Conservation (phyloP, 2,888 invertebrate species). For the Pristionchus entomophagus region DNA sequence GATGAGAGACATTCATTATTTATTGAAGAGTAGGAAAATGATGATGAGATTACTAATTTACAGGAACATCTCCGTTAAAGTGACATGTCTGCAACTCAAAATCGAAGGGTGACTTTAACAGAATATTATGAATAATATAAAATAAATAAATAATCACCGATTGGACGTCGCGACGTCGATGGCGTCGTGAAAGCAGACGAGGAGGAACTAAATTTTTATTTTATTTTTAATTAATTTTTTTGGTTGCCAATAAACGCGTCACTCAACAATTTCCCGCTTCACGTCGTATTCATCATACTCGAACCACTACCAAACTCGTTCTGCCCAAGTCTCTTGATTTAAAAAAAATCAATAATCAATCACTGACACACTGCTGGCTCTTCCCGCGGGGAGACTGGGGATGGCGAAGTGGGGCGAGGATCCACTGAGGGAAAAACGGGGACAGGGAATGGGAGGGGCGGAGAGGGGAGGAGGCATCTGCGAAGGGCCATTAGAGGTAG, state of each 20-base stretch:
- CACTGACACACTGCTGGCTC: constrained; percentile 14
- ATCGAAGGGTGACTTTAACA: too few species aligned
- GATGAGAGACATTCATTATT: neutral
- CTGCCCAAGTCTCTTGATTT: too few species aligned
- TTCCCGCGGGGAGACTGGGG: neutral
- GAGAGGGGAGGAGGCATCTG: neutral
- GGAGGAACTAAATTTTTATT: neutral
- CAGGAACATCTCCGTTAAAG: too few species aligned
- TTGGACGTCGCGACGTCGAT: neutral
- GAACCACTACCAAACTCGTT: too few species aligned
- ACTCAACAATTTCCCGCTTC: too few species aligned
- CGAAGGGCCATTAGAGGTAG: neutral
- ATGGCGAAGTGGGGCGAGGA: constrained; percentile 9
- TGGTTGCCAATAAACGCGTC: too few species aligned
- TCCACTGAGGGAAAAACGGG: neutral
- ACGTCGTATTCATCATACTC: too few species aligned
- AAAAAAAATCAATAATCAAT: neutral
- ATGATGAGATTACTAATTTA: too few species aligned
- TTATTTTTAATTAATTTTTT: neutral
- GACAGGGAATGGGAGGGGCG: neutral
- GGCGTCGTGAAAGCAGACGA: neutral
- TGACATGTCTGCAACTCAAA: too few species aligned
- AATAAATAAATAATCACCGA: neutral
- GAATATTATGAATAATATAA: too few species aligned
- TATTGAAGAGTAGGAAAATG: neutral